A percentile compares a stretch with the other conserved stretches of the same genome.
Conservation (phyloP, 2,888 invertebrate genomes). For the Saturnia japonica region DNA sequence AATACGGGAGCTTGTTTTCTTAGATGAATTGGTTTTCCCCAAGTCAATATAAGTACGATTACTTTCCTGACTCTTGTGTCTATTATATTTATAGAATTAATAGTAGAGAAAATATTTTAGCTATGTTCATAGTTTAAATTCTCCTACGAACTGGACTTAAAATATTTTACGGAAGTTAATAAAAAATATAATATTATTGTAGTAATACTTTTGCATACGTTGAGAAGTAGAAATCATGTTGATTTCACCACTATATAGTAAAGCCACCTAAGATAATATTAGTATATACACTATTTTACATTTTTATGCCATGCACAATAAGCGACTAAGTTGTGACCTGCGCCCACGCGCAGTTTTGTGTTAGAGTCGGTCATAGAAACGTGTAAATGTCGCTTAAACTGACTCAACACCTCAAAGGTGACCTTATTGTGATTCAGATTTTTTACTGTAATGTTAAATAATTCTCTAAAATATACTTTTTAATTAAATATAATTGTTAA, state of each 20-base stretch:
- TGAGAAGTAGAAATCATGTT: not conserved
- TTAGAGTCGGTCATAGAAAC: constrained; percentile 15
- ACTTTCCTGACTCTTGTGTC: too few relatives aligned
- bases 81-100: too few relatives aligned
- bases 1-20: too few relatives aligned
- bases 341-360: constrained; percentile 51
- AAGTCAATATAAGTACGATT: too few relatives aligned
- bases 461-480: not conserved
- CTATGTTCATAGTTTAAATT: too few relatives aligned
- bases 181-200: not conserved
- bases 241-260: not conserved
- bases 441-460: constrained; percentile 7
- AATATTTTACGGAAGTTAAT: not conserved
- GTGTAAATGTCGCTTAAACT: constrained; percentile 28
- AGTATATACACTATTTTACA: constrained; percentile 36
- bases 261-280: not conserved
- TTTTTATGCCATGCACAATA: constrained; percentile 49
- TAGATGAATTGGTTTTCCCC: too few relatives aligned
- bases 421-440: constrained; percentile 17
- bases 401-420: constrained; percentile 20
- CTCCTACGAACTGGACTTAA: not conserved
- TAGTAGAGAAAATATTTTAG: too few relatives aligned
- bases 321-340: constrained; percentile 55
- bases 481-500: not conserved
- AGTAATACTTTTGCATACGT: not conserved